Conservation (phyloP, 2,113 vertebrate species). For the Microcebus murinus region DNA sequence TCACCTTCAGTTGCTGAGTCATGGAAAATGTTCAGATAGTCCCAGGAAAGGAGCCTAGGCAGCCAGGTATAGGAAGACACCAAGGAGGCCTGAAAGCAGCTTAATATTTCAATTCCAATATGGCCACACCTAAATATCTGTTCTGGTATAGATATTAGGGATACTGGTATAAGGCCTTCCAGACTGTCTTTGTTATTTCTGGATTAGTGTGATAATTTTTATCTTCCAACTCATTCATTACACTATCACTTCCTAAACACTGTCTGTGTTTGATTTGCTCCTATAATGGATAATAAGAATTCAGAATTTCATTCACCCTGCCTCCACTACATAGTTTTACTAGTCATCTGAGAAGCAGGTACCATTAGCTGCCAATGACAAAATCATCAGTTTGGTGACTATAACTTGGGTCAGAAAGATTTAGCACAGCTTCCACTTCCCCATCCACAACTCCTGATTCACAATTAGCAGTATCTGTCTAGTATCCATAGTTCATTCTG, state of each 20-base stretch:
- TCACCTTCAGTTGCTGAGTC: background rate
- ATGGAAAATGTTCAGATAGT: background rate
- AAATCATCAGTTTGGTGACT: conserved; percentile 12
- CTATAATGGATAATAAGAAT: background rate
- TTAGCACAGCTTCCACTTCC: background rate
- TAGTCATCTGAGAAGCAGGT: background rate
- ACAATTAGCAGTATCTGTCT: background rate
- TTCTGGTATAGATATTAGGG: background rate
- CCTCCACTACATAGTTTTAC: background rate
- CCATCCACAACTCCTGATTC: background rate
- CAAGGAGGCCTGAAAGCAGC: background rate
- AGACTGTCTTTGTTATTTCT: background rate
- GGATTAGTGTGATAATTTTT: background rate
- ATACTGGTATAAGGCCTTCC: background rate
- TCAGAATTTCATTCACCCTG: background rate
- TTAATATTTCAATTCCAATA: background rate
- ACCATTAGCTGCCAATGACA: background rate
- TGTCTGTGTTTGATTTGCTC: background rate
- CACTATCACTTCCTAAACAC: background rate
- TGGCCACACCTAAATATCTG: background rate
- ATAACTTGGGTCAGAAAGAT: background rate
- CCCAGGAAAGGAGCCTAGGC: background rate
- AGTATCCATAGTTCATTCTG: background rate
- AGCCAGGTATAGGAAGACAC: background rate
- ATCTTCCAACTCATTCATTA: background rate